A percentile compares a stretch with the other conserved stretches of the same genome.
phyloP scores from a whole-genome alignment of 1,140 invertebrate genomes.

The Acromyrmex charruanus region DNA sequence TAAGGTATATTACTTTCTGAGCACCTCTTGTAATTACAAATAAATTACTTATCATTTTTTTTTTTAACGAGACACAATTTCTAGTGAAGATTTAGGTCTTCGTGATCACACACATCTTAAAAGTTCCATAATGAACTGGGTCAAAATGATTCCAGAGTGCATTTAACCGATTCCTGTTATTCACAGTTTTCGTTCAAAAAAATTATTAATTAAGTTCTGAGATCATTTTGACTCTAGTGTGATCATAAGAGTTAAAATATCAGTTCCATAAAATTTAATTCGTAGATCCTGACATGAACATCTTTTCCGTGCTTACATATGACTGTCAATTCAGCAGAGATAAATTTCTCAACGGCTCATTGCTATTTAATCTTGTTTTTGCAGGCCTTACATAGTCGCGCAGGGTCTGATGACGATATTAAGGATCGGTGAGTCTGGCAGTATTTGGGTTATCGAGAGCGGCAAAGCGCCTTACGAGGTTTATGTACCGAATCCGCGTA shows the following conservation, averaged over 20 bases:
- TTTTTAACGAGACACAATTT: not conserved
- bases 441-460: conserved; percentile 87
- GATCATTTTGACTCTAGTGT: too few relatives aligned
- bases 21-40: not conserved
- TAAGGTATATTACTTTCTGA: too few relatives aligned
- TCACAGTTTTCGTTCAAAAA: too few relatives aligned
- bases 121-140: too few relatives aligned
- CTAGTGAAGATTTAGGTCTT: not conserved
- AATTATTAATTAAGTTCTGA: too few relatives aligned
- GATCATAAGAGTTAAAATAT: not conserved
- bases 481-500: conserved; percentile 82
- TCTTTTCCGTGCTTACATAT: not conserved
- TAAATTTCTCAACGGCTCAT: not conserved
- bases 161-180: too few relatives aligned
- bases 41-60: conserved; percentile 18
- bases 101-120: too few relatives aligned
- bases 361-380: conserved; percentile 45
- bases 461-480: conserved; percentile 85
- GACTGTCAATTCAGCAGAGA: not conserved
- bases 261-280: not conserved
- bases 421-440: conserved; percentile 84
- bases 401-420: conserved; percentile 86
- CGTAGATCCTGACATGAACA: not conserved
- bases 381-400: conserved; percentile 85
- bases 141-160: too few relatives aligned